Percentiles rank a stretch among this genome's conserved stretches.
These are phyloP conservation scores for Drosophila orosa DNA, from an alignment of 1,140 invertebrate genomes.

Conservation along the genomic window DNA sequence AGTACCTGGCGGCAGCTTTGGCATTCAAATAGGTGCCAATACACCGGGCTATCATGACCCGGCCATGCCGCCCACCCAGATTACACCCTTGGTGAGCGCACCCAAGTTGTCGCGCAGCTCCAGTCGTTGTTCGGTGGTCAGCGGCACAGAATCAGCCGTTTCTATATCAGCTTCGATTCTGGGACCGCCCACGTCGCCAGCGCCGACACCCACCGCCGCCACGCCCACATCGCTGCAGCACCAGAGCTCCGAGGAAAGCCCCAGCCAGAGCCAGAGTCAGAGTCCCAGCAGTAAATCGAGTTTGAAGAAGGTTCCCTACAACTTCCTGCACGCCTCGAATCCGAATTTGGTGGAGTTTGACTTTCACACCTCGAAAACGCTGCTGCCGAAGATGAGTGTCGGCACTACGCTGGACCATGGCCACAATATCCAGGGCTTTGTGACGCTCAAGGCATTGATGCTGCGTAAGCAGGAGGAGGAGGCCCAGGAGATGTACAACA, in stretches of 20 bases:
- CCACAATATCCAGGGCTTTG: conserved; percentile 85
- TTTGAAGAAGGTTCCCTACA: conserved; percentile 84
- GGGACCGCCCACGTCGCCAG: conserved; percentile 71
- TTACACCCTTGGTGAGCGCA: conserved; percentile 10
- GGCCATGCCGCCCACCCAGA: conserved; percentile 59
- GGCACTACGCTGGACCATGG: conserved; percentile 65
- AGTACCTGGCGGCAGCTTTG: conserved; percentile 85
- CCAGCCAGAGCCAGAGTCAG: conserved; percentile 64
- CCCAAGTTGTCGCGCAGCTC: conserved; percentile 69
- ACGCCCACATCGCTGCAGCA: conserved; percentile 67
- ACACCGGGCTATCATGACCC: conserved; percentile 76
- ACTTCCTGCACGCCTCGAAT: conserved; percentile 88
- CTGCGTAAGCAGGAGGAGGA: conserved; percentile 89
- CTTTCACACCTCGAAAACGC: conserved; percentile 78
- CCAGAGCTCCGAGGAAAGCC: conserved; percentile 64
- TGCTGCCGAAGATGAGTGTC: conserved; percentile 73
- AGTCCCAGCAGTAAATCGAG: conserved; percentile 71
- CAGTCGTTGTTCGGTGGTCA: conserved; percentile 66
- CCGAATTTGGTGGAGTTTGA: conserved; percentile 87
- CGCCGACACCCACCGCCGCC: conserved; percentile 65
- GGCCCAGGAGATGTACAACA: conserved; percentile 86
- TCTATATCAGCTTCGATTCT: conserved; percentile 32
- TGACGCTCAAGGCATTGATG: conserved; percentile 91
- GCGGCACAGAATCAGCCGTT: conserved; percentile 33
- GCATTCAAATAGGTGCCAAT: conserved; percentile 82